Conservation (phyloP, 2,888 invertebrate genomes). For the Rhingia campestris region DNA sequence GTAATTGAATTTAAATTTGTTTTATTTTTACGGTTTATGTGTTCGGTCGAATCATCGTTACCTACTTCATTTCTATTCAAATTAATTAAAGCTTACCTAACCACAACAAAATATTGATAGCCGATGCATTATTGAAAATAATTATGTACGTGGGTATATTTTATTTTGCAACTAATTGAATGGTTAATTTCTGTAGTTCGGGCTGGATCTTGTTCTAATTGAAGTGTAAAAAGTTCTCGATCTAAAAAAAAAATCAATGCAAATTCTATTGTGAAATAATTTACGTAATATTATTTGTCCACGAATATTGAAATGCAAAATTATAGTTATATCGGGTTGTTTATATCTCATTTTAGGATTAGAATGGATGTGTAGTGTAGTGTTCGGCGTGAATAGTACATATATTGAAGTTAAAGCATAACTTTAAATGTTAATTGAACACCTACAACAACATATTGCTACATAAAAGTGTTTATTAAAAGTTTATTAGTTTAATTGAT, state of each 20-base stretch:
- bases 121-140: background rate
- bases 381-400: no score
- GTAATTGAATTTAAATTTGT: background rate
- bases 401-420: no score
- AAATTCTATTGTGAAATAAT: slow-evolving; percentile 24
- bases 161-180: background rate
- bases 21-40: slow-evolving; percentile 1
- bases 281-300: slow-evolving; percentile 43
- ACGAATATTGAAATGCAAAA: slow-evolving; percentile 1
- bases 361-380: slow-evolving; percentile 14
- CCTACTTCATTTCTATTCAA: slow-evolving; percentile 12
- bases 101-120: background rate
- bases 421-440: no score
- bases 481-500: background rate
- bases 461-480: slow-evolving; percentile 9
- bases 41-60: background rate
- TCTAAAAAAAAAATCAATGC: slow-evolving; percentile 17
- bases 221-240: background rate
- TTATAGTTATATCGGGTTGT: slow-evolving; percentile 7
- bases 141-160: background rate
- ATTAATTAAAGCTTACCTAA: slow-evolving; percentile 18
- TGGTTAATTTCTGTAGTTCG: background rate
- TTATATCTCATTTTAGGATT: slow-evolving; percentile 16
- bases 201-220: slow-evolving; percentile 1
- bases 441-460: background rate